Percentiles rank a stretch among this genome's conserved stretches.
Evolutionary conservation across 2,888 invertebrate genomes (phyloP).

Genomic region (Tetragnatha montana): DNA sequence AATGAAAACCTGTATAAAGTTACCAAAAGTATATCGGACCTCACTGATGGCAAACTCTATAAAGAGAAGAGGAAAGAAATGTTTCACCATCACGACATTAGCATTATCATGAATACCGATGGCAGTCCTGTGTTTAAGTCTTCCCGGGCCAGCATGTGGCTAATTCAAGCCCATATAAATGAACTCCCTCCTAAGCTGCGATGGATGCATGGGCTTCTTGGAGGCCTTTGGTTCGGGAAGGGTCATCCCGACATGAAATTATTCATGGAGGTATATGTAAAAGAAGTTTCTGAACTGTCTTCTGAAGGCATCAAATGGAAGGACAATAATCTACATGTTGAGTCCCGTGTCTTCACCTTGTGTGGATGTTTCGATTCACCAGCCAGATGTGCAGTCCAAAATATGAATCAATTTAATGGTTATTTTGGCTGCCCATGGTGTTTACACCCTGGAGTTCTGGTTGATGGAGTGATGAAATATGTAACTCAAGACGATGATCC

Average conservation of each 20-base stretch:
- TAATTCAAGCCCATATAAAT: slow-evolving; percentile 28
- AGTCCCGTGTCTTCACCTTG: slow-evolving; percentile 23
- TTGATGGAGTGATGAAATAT: slow-evolving; percentile 24
- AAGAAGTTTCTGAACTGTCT: slow-evolving; percentile 12
- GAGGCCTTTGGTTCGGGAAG: slow-evolving; percentile 48
- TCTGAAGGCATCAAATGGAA: slow-evolving; percentile 17
- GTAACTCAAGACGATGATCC: slow-evolving; percentile 22
- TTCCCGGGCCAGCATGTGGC: slow-evolving; percentile 34
- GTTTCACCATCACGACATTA: slow-evolving; percentile 12
- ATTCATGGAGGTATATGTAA: slow-evolving; percentile 20
- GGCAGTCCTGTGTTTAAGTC: slow-evolving; percentile 46
- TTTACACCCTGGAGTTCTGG: slow-evolving; percentile 34
- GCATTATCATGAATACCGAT: slow-evolving; percentile 39
- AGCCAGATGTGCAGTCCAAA: slow-evolving; percentile 44
- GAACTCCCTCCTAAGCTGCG: slow-evolving; percentile 34
- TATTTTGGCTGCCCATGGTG: slow-evolving; percentile 47
- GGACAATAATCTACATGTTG: background rate
- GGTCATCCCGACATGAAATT: slow-evolving; percentile 42
- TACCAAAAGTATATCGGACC: background rate
- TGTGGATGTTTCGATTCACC: slow-evolving; percentile 43
- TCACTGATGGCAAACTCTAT: slow-evolving; percentile 22
- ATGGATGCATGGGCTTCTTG: slow-evolving; percentile 23
- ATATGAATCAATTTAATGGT: slow-evolving; percentile 45
- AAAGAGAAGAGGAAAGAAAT: slow-evolving; percentile 7
- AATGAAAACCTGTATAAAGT: slow-evolving; percentile 7